A percentile compares a stretch with the other conserved stretches of the same genome.
Conservation (phyloP, 2,113 vertebrate genomes). For the Grammomys dolichurus region DNA sequence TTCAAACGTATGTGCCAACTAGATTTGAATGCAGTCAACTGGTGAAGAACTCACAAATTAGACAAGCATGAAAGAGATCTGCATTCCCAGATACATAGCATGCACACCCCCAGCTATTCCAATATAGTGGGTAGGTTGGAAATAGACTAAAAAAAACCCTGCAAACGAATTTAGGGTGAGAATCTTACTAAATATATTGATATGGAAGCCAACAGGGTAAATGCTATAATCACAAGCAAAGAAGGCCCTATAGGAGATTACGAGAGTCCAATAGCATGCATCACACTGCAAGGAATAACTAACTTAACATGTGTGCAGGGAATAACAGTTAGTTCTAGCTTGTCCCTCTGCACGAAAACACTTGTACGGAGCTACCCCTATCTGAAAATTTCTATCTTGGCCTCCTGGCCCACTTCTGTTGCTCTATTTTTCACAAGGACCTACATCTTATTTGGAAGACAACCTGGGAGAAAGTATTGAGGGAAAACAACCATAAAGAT, state of each 20-base stretch:
- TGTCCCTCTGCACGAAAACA: background rate
- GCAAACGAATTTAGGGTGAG: background rate
- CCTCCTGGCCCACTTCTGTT: background rate
- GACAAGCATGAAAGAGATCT: background rate
- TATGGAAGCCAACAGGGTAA: background rate
- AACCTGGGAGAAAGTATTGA: background rate
- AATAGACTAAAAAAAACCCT: background rate
- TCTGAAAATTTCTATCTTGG: background rate
- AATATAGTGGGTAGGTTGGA: background rate
- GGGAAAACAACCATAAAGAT: background rate
- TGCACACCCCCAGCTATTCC: background rate
- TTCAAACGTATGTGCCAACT: background rate
- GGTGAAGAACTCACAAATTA: background rate
- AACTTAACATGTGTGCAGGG: background rate
- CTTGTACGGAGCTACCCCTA: too few relatives aligned
- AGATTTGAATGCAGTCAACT: background rate
- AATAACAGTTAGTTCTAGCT: background rate
- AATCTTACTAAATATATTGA: background rate
- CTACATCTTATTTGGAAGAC: background rate
- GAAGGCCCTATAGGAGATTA: background rate
- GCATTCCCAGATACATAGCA: background rate
- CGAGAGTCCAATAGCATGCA: background rate
- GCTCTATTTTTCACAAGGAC: background rate
- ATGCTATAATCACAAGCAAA: background rate
- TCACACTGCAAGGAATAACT: background rate